These are phyloP conservation scores for Toxonevra muliebris DNA, from an alignment of 2,888 invertebrate species.

Conservation along the genomic window DNA sequence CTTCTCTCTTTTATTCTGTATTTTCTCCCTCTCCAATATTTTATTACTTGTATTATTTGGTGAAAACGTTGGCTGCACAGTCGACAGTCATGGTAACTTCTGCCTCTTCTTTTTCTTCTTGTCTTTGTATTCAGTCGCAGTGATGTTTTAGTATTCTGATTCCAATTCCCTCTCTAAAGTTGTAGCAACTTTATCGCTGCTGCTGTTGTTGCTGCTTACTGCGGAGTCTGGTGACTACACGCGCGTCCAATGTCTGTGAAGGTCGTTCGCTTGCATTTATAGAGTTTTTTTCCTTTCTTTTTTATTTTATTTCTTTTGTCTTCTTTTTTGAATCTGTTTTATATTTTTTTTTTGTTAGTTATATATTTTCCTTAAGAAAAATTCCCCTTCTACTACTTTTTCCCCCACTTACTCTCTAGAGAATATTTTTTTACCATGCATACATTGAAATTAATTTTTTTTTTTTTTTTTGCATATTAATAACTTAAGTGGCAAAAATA, in stretches of 20 bases:
- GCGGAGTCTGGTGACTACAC: slow-evolving; percentile 25
- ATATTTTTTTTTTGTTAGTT: background rate
- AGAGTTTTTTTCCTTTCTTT: slow-evolving; percentile 37
- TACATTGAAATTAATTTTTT: background rate
- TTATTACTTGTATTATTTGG: slow-evolving; percentile 27
- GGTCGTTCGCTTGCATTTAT: slow-evolving; percentile 59
- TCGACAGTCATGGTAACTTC: slow-evolving; percentile 2
- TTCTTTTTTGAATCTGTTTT: slow-evolving; percentile 13
- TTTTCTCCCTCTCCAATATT: slow-evolving; percentile 39
- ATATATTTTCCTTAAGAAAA: too few relatives aligned
- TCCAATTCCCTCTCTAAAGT: slow-evolving; percentile 10
- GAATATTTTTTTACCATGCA: too few relatives aligned
- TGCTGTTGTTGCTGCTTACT: background rate
- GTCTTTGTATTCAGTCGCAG: background rate
- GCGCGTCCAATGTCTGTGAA: slow-evolving; percentile 58
- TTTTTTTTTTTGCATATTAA: slow-evolving; percentile 24
- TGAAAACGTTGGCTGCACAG: background rate
- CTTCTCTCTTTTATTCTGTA: slow-evolving; percentile 35
- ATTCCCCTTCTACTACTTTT: too few relatives aligned
- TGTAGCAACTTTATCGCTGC: background rate
- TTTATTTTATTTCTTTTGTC: slow-evolving; percentile 28
- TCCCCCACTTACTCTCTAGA: too few relatives aligned
- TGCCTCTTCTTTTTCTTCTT: slow-evolving; percentile 27
- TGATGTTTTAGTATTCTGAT: background rate
- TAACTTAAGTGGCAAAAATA: slow-evolving; percentile 28